Percentiles rank a stretch among this genome's conserved stretches.
These are phyloP conservation scores for Synanthedon myopaeformis DNA, from an alignment of 2,888 invertebrate species.

Conservation along the genomic window DNA sequence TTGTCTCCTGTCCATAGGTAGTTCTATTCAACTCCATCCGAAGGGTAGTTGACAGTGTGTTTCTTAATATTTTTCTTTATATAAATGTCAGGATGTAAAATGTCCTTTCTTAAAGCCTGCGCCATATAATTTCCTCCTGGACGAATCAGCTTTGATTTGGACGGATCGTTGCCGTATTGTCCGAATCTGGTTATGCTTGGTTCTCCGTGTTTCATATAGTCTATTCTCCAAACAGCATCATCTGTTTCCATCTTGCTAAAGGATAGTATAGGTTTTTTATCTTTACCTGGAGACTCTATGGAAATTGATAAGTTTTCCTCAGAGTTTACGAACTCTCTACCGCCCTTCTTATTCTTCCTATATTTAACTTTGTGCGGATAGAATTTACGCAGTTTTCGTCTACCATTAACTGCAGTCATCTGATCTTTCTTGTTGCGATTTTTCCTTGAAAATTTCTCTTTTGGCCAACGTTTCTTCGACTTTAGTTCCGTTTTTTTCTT, in stretches of 20 bases:
- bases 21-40: not conserved
- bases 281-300: slow-evolving; percentile 33
- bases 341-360: slow-evolving; percentile 32
- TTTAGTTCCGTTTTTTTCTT: slow-evolving; percentile 10
- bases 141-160: slow-evolving; percentile 37
- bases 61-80: slow-evolving; percentile 44
- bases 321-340: slow-evolving; percentile 20
- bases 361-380: slow-evolving; percentile 60
- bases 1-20: too few species aligned
- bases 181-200: slow-evolving; percentile 34
- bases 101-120: slow-evolving; percentile 29
- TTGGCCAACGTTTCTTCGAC: slow-evolving; percentile 4
- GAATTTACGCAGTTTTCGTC: slow-evolving; percentile 50
- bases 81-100: slow-evolving; percentile 48
- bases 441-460: slow-evolving; percentile 7
- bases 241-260: slow-evolving; percentile 29
- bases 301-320: slow-evolving; percentile 49
- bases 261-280: slow-evolving; percentile 22
- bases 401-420: slow-evolving; percentile 19
- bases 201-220: slow-evolving; percentile 54
- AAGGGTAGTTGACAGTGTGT: slow-evolving; percentile 9
- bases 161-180: slow-evolving; percentile 18
- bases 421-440: slow-evolving; percentile 15
- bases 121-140: slow-evolving; percentile 28
- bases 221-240: slow-evolving; percentile 49